Conservation (phyloP, 2,113 vertebrate species). For the Syngnathus typhle region DNA sequence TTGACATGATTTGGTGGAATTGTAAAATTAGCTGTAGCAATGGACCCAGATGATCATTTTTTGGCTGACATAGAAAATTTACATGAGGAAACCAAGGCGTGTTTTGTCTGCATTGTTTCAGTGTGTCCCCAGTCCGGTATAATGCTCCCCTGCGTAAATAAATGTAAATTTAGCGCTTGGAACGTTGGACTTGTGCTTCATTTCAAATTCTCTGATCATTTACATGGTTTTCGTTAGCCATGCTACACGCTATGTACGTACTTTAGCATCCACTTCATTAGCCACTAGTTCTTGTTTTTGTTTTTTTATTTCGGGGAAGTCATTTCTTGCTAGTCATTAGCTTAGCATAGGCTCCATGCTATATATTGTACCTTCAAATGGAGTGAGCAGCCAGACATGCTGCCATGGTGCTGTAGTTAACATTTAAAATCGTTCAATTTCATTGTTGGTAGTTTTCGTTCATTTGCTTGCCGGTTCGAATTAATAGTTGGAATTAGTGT, state of each 20-base stretch:
- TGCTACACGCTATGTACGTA: too few species aligned
- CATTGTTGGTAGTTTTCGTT: background rate
- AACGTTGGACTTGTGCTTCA: background rate
- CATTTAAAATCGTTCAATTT: background rate
- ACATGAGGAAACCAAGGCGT: too few species aligned
- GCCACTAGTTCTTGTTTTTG: too few species aligned
- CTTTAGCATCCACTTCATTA: too few species aligned
- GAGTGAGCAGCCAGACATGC: too few species aligned
- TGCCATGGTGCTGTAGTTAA: background rate
- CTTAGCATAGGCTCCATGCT: background rate
- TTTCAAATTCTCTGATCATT: background rate
- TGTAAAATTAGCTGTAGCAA: conserved; percentile 22
- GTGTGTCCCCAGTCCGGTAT: too few species aligned
- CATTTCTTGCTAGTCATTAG: background rate
- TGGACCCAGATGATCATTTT: too few species aligned
- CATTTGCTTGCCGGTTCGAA: background rate
- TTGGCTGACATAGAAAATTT: too few species aligned
- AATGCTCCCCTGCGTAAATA: background rate
- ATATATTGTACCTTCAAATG: background rate
- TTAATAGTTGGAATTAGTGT: background rate
- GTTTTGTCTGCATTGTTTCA: too few species aligned
- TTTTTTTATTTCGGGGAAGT: too few species aligned
- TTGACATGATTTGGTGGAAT: conserved; percentile 31
- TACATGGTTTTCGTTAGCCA: background rate
- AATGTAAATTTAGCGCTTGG: background rate